Base-by-base conservation (phyloP, 2,797 vertebrate genomes). In the Dendrocincla tyrannina region DNA sequence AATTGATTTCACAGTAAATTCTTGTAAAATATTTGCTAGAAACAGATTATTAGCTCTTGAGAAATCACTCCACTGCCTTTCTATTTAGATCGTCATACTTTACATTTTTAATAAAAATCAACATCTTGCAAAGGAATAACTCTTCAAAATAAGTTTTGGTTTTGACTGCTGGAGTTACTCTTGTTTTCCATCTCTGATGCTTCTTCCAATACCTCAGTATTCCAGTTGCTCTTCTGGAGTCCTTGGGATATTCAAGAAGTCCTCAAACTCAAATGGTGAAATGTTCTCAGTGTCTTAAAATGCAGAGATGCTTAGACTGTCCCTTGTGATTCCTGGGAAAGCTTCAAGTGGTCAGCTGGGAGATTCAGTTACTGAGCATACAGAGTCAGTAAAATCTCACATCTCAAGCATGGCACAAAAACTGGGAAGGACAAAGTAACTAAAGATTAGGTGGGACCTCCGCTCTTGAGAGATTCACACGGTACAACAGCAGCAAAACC, bases 271-370 rank as follows among this genome's bases (percentile, higher is more conserved):
- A 33, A 37, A 17, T 8, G 20, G 15, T 69, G 55, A 94, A 83
- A 85, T 67, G n/a, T 7, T 91, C 23, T 46, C 44, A 58, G n/a
- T 28, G 33, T 73, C 70, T 68, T 66, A 82, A 85, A 68, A 76
- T 32, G n/a, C 8, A 62, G 58, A 64, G 37, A 73, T n/a, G 15
- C 53, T 63, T 59, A 63, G 35, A 53, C 46, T 66, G 50, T 56
- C 84, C 14, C 5, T 69, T 92, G 74, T 90, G 86, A 95, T 93
- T 93, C 49, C 59, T 91, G 59, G 50, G 56, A 86, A 87, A 39
- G 14, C 7, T 72, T 94, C 87, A 67, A 68, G 64, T 70, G 70
- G 82, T 72, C 86, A 75, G 10, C 39, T 63, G 78, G 64, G 50
- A 90, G 53, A 83, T 88, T 90, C 13, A 82, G 66, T 52, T 81